Percentiles rank a stretch among this genome's conserved stretches.
Evolutionary conservation across 1,140 invertebrate genomes (phyloP).

Genomic region (Zaprionus taronus): DNA sequence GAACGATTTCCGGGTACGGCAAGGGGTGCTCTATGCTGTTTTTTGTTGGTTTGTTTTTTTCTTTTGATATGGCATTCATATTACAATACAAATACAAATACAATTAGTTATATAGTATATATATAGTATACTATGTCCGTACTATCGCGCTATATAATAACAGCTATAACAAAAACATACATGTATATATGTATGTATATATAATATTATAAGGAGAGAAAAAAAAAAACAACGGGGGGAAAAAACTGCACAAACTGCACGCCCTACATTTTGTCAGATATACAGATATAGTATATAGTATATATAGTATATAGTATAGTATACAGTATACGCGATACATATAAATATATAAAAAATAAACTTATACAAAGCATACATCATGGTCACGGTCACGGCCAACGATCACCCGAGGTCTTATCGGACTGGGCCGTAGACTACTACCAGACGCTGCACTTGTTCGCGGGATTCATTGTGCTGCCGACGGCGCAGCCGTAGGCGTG

Average conservation of each 20-base stretch:
- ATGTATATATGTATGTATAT: conserved; percentile 8
- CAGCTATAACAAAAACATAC: conserved; percentile 12
- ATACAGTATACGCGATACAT: conserved; percentile 17
- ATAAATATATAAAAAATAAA: conserved; percentile 41
- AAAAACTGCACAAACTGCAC: conserved; percentile 22
- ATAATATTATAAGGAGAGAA: not conserved
- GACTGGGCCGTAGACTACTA: conserved; percentile 86
- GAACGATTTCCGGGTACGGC: conserved; percentile 8
- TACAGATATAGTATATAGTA: conserved; percentile 1
- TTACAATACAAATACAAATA: conserved; percentile 50
- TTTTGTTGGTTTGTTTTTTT: not conserved
- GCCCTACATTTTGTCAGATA: conserved; percentile 29
- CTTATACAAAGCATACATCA: conserved; percentile 36
- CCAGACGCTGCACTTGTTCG: conserved; percentile 96
- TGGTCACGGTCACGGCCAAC: conserved; percentile 4
- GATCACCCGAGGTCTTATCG: conserved; percentile 4
- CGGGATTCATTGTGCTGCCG: conserved; percentile 95
- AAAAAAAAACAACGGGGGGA: conserved; percentile 12
- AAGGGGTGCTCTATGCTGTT: not conserved
- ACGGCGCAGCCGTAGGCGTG: conserved; percentile 91
- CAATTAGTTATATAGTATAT: conserved; percentile 43
- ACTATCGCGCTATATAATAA: conserved; percentile 42
- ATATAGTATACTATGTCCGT: conserved; percentile 42
- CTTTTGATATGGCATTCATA: conserved; percentile 38
- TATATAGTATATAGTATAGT: conserved; percentile 17